Base-by-base conservation (phyloP, 2,888 invertebrate genomes). In the Xestobium rufovillosum region DNA sequence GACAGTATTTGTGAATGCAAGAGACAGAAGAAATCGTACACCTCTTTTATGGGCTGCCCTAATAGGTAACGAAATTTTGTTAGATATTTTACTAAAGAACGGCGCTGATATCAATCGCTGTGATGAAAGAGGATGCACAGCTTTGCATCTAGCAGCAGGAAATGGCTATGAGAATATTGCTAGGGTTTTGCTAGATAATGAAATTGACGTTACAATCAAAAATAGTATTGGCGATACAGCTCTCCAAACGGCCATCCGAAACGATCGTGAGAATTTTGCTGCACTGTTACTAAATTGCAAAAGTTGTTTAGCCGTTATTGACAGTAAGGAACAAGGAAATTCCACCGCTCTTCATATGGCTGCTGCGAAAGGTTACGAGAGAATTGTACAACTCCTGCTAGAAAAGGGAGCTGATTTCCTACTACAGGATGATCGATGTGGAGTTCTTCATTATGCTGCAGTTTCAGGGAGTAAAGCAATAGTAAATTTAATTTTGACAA, bases 131-230 rank as follows among this genome's bases (percentile, higher is more conserved):
- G 23, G 23, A 6, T n/a, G 6, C n/a, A 19, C 23, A 19, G n/a
- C 6, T 19, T 19, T 19, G n/a, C 23, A 19, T n/a, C n/a, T 19
- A 8, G 23, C 23, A 8, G 23, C 23, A 19, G 6, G 6, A n/a
- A 19, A 19, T 19, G 23, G 23, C n/a, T n/a, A 19, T 19, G 23
- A 19, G 23, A n/a, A 19, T 8, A 19, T 19, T 8, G 23, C n/a
- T 8, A 8, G 23, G 6, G n/a, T 8, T 8, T 19, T 19, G 23
- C 6, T 19, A 6, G 23, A 19, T 6, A 8, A 19, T 19, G 23
- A n/a, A 19, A n/a, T n/a, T 6, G 23, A 19, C 6, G 23, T 19
- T 8, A 19, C 6, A 8, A n/a, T n/a, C n/a, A 19, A n/a, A 19
- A n/a, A 6, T n/a, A 19, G n/a, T 19, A n/a, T 8, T n/a, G 23